Base-by-base conservation (phyloP, 2,797 vertebrate species). In the Sebastes iracundus region DNA sequence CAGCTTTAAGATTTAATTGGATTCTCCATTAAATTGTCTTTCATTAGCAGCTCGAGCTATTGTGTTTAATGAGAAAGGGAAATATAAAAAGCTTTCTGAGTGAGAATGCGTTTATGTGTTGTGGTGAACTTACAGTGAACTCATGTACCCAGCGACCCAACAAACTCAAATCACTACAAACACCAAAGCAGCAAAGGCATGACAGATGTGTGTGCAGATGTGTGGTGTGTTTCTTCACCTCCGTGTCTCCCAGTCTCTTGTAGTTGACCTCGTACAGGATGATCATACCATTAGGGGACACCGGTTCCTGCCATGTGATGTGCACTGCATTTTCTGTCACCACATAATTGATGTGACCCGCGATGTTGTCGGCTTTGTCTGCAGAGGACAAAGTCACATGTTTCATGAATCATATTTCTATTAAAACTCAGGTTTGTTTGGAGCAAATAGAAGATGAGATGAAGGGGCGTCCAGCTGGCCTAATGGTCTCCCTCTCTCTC, bases 211-310 rank as follows among this genome's bases (percentile, higher is more conserved):
- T 33, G 27, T 58, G 46, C 3, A 4, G 7, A 53, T 56, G 69
- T 74, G 79, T 73, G 63, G 79, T 27, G 56, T 67, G 60, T 61
- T 38, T 71, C n/a, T 90, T 96, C 89, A 99, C 98, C 97, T 99
- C 97, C 0, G 91, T 85, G 82, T 99, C 97, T 12, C 97, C 97
- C 0, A 97, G 95, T 8, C 96, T 96, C 55, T 96, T 96, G 27
- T 98, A 99, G 74, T 97, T 96, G 84, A 99, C 96, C 88, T 99
- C 98, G 0, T 99, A 99, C 53, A 99, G 95, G 91, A 99, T 97
- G 3, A 97, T 99, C 75, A 99, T 96, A 2, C 98, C 98, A 0
- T 99, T 99, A 1, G 98, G 98, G 3, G 96, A 88, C 70, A 85
- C 92, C 0, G 98, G 98, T 25, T 99, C 97, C 70, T 93, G 94